phyloP scores from a whole-genome alignment of 2,888 invertebrate genomes.

The Nesidiocoris tenuis region DNA sequence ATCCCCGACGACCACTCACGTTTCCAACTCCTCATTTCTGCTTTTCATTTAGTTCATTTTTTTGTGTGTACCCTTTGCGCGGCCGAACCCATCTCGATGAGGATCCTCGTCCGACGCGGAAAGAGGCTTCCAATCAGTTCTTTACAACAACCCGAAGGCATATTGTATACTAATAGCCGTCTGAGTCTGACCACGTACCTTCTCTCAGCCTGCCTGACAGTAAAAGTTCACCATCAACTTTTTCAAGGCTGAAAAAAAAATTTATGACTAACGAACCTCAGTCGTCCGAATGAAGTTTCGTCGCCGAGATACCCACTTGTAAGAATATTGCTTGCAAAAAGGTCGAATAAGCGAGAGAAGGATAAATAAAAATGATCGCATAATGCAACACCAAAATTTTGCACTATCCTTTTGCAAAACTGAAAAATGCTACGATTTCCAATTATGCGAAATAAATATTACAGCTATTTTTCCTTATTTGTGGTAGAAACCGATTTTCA shows the following conservation, averaged over 20 bases:
- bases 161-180: not conserved
- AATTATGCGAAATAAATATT: too few relatives aligned
- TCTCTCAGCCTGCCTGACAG: not conserved
- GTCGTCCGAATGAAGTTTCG: not conserved
- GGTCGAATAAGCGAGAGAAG: not conserved
- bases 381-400: too few relatives aligned
- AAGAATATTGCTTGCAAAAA: not conserved
- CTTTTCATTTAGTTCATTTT: conserved; percentile 28
- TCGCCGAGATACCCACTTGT: not conserved
- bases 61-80: not conserved
- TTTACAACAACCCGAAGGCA: not conserved
- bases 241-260: not conserved
- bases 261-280: not conserved
- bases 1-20: not conserved
- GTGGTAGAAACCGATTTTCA: too few relatives aligned
- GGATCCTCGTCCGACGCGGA: not conserved
- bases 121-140: not conserved
- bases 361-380: not conserved
- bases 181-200: not conserved
- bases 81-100: not conserved
- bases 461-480: too few relatives aligned
- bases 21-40: conserved; percentile 5
- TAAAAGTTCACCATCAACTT: not conserved
- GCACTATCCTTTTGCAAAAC: too few relatives aligned
- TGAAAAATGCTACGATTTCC: too few relatives aligned